Base-by-base conservation (phyloP, 2,888 invertebrate species). In the Pseudococcus longispinus region DNA sequence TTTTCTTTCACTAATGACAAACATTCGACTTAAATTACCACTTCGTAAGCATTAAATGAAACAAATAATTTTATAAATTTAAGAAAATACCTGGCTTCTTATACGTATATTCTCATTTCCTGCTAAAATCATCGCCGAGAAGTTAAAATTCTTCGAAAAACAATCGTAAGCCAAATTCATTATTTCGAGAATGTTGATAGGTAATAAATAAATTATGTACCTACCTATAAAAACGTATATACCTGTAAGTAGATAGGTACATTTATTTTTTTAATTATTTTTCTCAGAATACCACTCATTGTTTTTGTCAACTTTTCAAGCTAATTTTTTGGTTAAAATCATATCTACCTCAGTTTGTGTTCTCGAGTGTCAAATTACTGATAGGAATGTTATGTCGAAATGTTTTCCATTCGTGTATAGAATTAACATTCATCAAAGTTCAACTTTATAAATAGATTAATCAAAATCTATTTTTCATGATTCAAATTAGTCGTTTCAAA, bases 231-330 rank as follows among this genome's bases (percentile, higher is more conserved):
- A 5, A 37, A 37, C 37, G 37, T 37, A 37, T 1, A 9, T 37
- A 37, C 37, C 37, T 37, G 9, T 37, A 37, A 6, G 37, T 37
- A 37, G 37, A 37, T 37, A 37, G 37, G 9, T 37, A 70, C 15
- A 32, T 70, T 70, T 26, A 18, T 80, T 23, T n/a, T 80, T 80
- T 80, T 11, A n/a, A 42, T 80, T 42, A 80, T 37, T 80, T 42
- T 80, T 80, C 42, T 42, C n/a, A 42, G 42, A 42, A 80, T 37
- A 20, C n/a, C 20, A 32, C 29, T 70, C 26, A 32, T 29, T 70
- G 70, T 70, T 70, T n/a, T 70, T 20, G n/a, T 65, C 65, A 26
- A 65, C 6, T 80, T 77, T 77, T 80, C 18, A 29, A 32, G 6
- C 18, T 9, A n/a, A 18, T 70, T 65, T 65, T 8, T 65, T 65